Conservation (phyloP, 2,797 vertebrate species). For the Ispidina lecontei region DNA sequence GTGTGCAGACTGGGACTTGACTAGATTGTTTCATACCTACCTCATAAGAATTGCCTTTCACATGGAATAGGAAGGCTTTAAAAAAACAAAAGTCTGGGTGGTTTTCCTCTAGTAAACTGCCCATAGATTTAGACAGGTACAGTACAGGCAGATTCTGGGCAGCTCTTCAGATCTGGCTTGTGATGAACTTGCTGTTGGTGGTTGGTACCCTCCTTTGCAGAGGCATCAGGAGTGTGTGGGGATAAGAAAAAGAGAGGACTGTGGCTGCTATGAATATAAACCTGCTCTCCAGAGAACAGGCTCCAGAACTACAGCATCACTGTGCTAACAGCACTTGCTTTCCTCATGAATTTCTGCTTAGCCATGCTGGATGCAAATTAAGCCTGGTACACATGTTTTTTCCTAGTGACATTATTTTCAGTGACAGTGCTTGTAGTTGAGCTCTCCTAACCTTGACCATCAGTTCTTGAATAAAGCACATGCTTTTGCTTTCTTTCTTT, state of each 20-base stretch:
- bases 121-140: neutral
- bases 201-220: neutral
- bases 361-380: neutral
- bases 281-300: neutral
- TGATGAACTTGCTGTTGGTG: neutral
- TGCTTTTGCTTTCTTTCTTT: neutral
- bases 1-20: neutral
- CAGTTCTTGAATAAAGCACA: neutral
- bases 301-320: neutral
- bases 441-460: neutral
- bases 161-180: neutral
- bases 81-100: neutral
- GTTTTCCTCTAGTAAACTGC: neutral
- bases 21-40: neutral
- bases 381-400: neutral
- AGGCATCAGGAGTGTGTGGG: neutral
- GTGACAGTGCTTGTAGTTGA: neutral
- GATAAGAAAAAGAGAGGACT: neutral
- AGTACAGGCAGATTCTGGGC: neutral
- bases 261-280: neutral
- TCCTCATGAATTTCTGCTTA: constrained; percentile 30
- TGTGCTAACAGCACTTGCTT: neutral
- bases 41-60: neutral
- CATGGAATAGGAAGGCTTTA: neutral
- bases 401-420: neutral